Evolutionary conservation across 2,888 invertebrate species (phyloP), one percentile per base, ranked within the genome.

Genomic region (Diarsia dahlii): DNA sequence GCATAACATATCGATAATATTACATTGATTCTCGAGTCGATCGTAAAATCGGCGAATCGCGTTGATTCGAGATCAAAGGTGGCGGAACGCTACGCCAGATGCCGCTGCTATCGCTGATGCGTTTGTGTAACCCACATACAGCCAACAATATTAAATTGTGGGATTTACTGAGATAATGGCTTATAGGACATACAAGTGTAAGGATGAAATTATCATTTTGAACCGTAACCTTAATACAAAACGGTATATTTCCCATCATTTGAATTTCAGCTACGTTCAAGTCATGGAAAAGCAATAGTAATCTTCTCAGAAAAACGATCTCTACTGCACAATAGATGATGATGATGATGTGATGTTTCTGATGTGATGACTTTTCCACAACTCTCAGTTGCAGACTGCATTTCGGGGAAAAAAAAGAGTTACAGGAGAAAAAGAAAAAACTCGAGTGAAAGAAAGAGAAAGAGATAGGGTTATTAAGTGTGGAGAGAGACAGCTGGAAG

Each of bases 91-190:
- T 39, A 52, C 75, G 52, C 87, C 84, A 87, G 87, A 87, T 87
- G 84, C 81, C 75, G 76, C 58, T 83, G 74, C 62, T 83, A 76
- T 83, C 71, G 23, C 20, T 48, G 78, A 78, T 80, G 80, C 86
- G 80, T 84, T 86, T 84, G 76, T 83, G 73, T 87, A 85, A 87
- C 85, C 83, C 71, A 83, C 74, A 86, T 87, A n/a, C 73, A 78
- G 54, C 34, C 73, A 84, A 84, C 76, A 74, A 83, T 83, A 83
- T 84, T 84, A 83, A 84, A 84, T 71, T 81, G 68, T 72, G 56
- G 18, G 58, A 74, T 80, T 74, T 69, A 82, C 64, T 60, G 54
- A 12, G 18, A 1, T 15, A 60, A 63, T 74, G n/a, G 45, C 9
- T 56, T 66, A 50, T 62, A 65, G 8, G 13, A 56, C 12, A 9